Base-by-base conservation (phyloP, 1,140 invertebrate species). In the Batillaria attramentaria region DNA sequence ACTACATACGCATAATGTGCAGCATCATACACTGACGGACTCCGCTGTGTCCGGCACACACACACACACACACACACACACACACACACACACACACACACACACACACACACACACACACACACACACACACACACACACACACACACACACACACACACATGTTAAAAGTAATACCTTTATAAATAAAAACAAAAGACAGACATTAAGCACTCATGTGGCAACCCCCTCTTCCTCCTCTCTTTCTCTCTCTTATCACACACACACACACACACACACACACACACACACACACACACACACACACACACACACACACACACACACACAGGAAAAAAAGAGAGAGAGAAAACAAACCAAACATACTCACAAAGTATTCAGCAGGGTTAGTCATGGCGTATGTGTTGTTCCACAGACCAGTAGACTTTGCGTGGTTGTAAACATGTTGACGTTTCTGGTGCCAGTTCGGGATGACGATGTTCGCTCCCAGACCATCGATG, bases 301-400 rank as follows among this genome's bases (percentile, higher is more conserved):
- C n/a, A n/a, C n/a, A n/a, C n/a, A n/a, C n/a, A n/a, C 10, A 24
- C 10, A 24, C 10, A 24, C 10, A 24, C 10, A 24, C 10, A 24
- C 10, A 24, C 10, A 24, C 10, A 24, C 10, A 24, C 10, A 24
- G 24, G 8, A 50, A 24, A 50, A 10, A 50, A 24, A 50, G 8
- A 76, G 28, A 50, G 1, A 0, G 33, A 37, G n/a, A 20, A 57
- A 31, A 0, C 54, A 57, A 78, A 39, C 46, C 6, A 13, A 37
- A 39, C n/a, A 5, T 37, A 69, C 86, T 84, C 66, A 85, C 86
- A 62, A 84, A 83, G 73, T 87, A 87, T 60, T 84, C 83, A 20
- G 77, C 75, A 5, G 66, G 37, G 20, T 69, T 78, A 33, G 33
- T 79, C 68, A 82, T 62, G 37, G 85, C 62, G 73, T 85, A 85